Conservation (phyloP, 1,140 invertebrate species). For the Leptestheria dahalacensis region DNA sequence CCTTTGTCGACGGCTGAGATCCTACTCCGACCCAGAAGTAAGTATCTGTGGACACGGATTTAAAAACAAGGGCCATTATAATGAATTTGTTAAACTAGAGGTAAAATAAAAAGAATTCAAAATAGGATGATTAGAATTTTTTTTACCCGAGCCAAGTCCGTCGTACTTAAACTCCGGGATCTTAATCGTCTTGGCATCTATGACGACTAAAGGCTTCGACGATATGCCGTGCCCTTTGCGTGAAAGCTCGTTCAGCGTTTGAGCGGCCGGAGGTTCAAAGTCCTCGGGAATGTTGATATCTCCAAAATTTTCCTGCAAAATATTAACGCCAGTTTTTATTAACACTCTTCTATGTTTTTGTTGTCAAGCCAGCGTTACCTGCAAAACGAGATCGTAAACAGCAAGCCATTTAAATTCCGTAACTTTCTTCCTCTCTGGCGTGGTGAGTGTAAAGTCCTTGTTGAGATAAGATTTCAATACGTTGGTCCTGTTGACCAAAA, state of each 20-base stretch:
- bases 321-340: slow-evolving; percentile 10
- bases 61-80: slow-evolving; percentile 11
- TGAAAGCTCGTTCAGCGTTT: slow-evolving; percentile 51
- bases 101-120: slow-evolving; percentile 1
- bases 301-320: slow-evolving; percentile 57
- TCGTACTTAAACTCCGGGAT: slow-evolving; percentile 63
- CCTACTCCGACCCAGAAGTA: slow-evolving; percentile 81
- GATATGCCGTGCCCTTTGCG: slow-evolving; percentile 47
- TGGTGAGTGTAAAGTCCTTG: slow-evolving; percentile 61
- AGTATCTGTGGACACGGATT: slow-evolving; percentile 34
- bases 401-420: slow-evolving; percentile 80
- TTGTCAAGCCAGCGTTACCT: slow-evolving; percentile 32
- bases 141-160: slow-evolving; percentile 41
- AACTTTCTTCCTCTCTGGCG: slow-evolving; percentile 75
- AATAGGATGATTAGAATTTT: neutral
- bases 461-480: slow-evolving; percentile 69
- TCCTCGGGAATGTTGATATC: slow-evolving; percentile 82
- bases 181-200: slow-evolving; percentile 64
- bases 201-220: slow-evolving; percentile 53
- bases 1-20: slow-evolving; percentile 63
- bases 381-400: slow-evolving; percentile 67
- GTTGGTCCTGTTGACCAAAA: slow-evolving; percentile 66
- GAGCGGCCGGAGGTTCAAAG: slow-evolving; percentile 67
- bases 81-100: too few relatives aligned
- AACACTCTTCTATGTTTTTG: slow-evolving; percentile 1